Conservation (phyloP, 2,797 vertebrate genomes). For the Chelmon rostratus region DNA sequence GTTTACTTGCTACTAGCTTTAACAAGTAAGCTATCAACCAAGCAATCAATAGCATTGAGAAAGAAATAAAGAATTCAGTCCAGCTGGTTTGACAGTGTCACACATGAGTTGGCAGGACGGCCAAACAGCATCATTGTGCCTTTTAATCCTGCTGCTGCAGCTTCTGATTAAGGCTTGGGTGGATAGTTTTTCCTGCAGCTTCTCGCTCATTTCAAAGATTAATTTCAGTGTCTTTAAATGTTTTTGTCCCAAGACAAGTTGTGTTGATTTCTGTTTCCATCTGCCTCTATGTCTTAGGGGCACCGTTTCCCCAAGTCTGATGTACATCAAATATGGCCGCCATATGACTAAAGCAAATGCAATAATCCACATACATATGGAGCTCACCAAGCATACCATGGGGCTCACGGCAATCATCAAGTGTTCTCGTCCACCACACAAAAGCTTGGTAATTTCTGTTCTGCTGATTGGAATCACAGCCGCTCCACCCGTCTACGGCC, state of each 20-base stretch:
- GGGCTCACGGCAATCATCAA: constrained; percentile 44
- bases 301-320: constrained; percentile 1
- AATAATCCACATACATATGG: constrained; percentile 42
- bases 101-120: not conserved
- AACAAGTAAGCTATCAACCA: constrained; percentile 24
- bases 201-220: constrained; percentile 2
- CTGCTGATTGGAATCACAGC: constrained; percentile 72
- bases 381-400: constrained; percentile 26
- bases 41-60: constrained; percentile 8
- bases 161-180: constrained; percentile 13
- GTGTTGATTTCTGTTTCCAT: constrained; percentile 45
- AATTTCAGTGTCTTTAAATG: constrained; percentile 19
- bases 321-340: constrained; percentile 22
- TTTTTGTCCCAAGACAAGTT: constrained; percentile 22
- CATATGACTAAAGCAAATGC: constrained; percentile 46
- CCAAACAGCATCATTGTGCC: not conserved
- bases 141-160: constrained; percentile 10
- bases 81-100: constrained; percentile 10
- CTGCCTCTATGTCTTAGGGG: constrained; percentile 32
- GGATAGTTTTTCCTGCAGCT: constrained; percentile 25
- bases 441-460: constrained; percentile 65
- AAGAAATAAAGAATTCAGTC: not conserved
- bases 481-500: constrained; percentile 62
- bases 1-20: too few species aligned
- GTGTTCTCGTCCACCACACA: constrained; percentile 47